Conservation (phyloP, 2,113 vertebrate species). For the Microtus pennsylvanicus region DNA sequence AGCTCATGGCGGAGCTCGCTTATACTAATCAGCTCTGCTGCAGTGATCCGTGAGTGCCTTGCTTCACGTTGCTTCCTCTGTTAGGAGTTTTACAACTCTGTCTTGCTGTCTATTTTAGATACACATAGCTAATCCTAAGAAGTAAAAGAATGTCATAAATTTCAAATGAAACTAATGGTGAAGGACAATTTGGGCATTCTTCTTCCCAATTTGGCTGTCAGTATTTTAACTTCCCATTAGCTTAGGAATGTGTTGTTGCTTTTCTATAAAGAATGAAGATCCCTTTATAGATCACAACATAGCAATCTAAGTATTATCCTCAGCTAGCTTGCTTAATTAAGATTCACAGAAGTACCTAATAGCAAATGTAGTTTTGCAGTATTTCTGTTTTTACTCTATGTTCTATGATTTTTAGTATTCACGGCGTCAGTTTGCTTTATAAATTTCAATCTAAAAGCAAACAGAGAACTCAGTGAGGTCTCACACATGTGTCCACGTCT, state of each 20-base stretch:
- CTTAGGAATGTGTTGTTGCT: slow-evolving; percentile 23
- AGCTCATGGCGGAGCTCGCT: neutral
- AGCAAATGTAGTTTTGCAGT: neutral
- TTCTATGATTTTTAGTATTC: slow-evolving; percentile 11
- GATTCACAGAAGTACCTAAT: neutral
- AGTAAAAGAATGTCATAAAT: neutral
- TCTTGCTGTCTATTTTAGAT: slow-evolving; percentile 33
- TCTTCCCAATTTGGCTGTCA: neutral
- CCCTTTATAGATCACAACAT: slow-evolving; percentile 15
- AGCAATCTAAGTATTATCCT: slow-evolving; percentile 1
- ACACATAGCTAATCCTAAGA: slow-evolving; percentile 26
- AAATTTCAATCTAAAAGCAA: slow-evolving; percentile 36
- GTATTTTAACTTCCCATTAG: neutral
- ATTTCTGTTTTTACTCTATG: neutral
- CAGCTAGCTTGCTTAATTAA: neutral
- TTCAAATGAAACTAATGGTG: neutral
- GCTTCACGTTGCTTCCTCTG: neutral
- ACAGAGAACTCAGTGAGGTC: neutral
- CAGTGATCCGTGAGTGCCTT: neutral
- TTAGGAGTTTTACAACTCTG: slow-evolving; percentile 36
- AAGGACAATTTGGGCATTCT: neutral
- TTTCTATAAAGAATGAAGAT: slow-evolving; percentile 22
- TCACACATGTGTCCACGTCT: neutral
- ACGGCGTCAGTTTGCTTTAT: neutral
- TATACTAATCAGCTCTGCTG: neutral